Base-by-base conservation (phyloP, 2,797 vertebrate species). In the Tarsius wallacei region DNA sequence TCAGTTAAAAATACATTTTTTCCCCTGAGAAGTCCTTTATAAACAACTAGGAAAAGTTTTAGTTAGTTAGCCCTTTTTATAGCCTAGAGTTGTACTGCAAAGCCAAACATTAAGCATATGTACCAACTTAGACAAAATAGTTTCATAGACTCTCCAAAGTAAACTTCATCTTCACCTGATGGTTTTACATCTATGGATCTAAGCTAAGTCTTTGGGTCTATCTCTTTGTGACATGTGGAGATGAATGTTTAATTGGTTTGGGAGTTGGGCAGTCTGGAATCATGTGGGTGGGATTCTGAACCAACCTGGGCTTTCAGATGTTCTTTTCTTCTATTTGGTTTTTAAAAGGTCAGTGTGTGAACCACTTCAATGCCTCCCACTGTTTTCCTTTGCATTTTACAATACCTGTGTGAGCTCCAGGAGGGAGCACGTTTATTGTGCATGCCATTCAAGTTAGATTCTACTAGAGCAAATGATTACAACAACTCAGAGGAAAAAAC, bases 391-490 rank as follows among this genome's bases (percentile, higher is more conserved):
- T 94, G 94, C 96, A 24, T 98, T 99, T 98, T 98, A 98, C 87
- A 97, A 93, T 51, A 87, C 97, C 97, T 88, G 77, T 66, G 96
- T 98, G 98, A 98, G 98, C 98, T 97, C 98, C 93, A 80, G 96
- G 90, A 97, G 97, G 93, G 98, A 97, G 82, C 80, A 0, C 66
- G 85, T 98, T 98, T 98, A 98, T 98, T 98, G 97, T 94, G 96
- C 97, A 82, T 98, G 96, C 97, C 98, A 90, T 98, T 98, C 98
- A 98, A 96, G 98, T 98, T 97, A 98, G 96, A 97, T 97, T 98
- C 97, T 97, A 97, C 97, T 98, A 93, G 96, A 98, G 98, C 98
- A 98, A 97, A 98, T 97, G 98, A 99, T 98, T 98, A 97, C 90
- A 97, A 73, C 11, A 66, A 98, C 97, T 98, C 91, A 91, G 97